Evolutionary conservation across 1,140 invertebrate species (phyloP).

Genomic region (Eufriesea mexicana): DNA sequence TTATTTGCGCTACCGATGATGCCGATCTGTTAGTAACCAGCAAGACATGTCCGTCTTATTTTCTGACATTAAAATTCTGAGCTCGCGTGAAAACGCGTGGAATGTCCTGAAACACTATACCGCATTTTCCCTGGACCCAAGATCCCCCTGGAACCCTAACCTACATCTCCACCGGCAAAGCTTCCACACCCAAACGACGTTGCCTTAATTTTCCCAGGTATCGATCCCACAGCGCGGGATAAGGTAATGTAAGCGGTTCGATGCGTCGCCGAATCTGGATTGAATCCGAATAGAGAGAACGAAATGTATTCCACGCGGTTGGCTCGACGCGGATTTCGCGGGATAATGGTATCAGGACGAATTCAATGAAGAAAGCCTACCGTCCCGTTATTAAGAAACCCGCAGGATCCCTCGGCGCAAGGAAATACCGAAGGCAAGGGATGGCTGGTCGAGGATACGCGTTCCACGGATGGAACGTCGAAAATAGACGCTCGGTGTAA

Average conservation of each 20-base stretch:
- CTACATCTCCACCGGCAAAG: not conserved
- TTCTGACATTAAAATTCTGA: no score
- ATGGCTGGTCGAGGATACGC: not conserved
- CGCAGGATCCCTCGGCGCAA: slow-evolving; percentile 43
- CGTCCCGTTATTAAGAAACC: slow-evolving; percentile 63
- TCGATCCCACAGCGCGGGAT: not conserved
- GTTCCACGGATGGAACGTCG: not conserved
- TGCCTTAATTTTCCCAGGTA: not conserved
- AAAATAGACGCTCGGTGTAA: not conserved
- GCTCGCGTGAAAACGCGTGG: no score
- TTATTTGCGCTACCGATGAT: no score
- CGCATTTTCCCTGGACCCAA: not conserved
- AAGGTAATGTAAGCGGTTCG: not conserved
- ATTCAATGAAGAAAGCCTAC: slow-evolving; percentile 69
- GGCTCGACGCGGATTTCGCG: slow-evolving; percentile 43
- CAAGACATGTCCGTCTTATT: no score
- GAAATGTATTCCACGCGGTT: slow-evolving; percentile 56
- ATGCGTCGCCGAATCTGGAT: slow-evolving; percentile 37
- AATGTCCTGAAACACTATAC: no score
- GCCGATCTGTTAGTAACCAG: no score
- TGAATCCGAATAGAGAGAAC: slow-evolving; percentile 42
- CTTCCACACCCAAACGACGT: not conserved
- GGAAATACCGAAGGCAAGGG: slow-evolving; percentile 35
- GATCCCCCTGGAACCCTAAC: not conserved
- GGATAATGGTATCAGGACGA: slow-evolving; percentile 65